Percentiles rank a stretch among this genome's conserved stretches.
These are phyloP conservation scores for Telmatherina bonti DNA, from an alignment of 2,797 vertebrate species.

Conservation along the genomic window DNA sequence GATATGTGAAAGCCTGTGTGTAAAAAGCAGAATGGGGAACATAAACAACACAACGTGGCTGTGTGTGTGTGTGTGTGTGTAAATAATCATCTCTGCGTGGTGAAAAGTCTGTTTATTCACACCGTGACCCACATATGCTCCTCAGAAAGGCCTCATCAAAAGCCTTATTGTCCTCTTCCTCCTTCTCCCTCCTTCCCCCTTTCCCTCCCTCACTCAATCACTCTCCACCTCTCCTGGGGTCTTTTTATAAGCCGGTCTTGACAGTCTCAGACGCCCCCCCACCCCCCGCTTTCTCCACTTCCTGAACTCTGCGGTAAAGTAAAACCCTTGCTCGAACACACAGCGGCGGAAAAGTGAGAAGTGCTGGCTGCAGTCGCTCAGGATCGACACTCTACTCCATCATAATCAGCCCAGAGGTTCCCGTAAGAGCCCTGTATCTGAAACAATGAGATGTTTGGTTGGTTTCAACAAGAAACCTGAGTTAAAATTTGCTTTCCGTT, in stretches of 20 bases:
- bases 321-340: slow-evolving; percentile 53
- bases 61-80: slow-evolving; percentile 47
- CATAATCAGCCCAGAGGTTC: slow-evolving; percentile 41
- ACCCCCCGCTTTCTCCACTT: slow-evolving; percentile 40
- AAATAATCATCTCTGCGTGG: slow-evolving; percentile 60
- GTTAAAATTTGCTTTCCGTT: neutral
- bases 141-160: slow-evolving; percentile 75
- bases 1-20: slow-evolving; percentile 54
- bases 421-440: neutral
- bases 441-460: neutral
- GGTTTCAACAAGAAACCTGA: slow-evolving; percentile 4
- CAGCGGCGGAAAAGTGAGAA: slow-evolving; percentile 46
- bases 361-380: slow-evolving; percentile 39
- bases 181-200: slow-evolving; percentile 37
- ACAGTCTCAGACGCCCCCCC: slow-evolving; percentile 66
- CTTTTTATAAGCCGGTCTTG: slow-evolving; percentile 69
- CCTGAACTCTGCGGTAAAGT: slow-evolving; percentile 62
- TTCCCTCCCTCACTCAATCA: slow-evolving; percentile 52
- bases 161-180: slow-evolving; percentile 74
- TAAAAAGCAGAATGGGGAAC: slow-evolving; percentile 48
- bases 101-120: slow-evolving; percentile 77
- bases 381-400: slow-evolving; percentile 46
- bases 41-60: slow-evolving; percentile 56
- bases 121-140: slow-evolving; percentile 79
- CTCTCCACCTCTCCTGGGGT: slow-evolving; percentile 64